Conservation (phyloP, 2,888 invertebrate genomes). For the Limnephilus marmoratus region DNA sequence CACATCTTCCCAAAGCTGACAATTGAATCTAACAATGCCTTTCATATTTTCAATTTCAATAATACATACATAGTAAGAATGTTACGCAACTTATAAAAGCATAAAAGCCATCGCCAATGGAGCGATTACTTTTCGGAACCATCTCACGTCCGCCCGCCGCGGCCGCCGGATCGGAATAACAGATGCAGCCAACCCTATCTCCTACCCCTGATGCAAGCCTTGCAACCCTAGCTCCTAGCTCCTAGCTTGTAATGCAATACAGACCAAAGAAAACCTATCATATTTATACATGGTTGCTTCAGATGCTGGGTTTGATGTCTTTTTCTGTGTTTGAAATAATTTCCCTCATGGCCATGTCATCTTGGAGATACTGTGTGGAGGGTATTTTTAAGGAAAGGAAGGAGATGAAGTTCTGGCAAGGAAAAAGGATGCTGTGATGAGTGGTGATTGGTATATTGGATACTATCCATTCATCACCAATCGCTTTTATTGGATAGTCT, state of each 20-base stretch:
- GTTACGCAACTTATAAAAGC: not conserved
- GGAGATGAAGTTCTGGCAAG: too few species aligned
- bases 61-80: not conserved
- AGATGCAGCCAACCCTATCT: constrained; percentile 45
- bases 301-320: not conserved
- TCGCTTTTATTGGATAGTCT: fast-evolving
- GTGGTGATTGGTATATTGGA: too few species aligned
- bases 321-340: not conserved
- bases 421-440: too few species aligned
- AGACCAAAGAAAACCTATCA: constrained; percentile 41
- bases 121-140: constrained; percentile 47
- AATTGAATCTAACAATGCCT: not conserved
- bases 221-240: not conserved
- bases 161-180: constrained; percentile 52
- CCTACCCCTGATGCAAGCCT: constrained; percentile 51
- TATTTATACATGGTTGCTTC: not conserved
- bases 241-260: constrained; percentile 60
- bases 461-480: too few species aligned
- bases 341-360: too few species aligned
- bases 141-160: constrained; percentile 50
- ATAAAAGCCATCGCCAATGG: constrained; percentile 41
- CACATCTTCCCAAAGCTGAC: not conserved
- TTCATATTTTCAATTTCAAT: not conserved
- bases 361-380: too few species aligned
- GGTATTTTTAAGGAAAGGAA: too few species aligned